phyloP scores from a whole-genome alignment of 2,113 vertebrate species.

The Zapornia atra region DNA sequence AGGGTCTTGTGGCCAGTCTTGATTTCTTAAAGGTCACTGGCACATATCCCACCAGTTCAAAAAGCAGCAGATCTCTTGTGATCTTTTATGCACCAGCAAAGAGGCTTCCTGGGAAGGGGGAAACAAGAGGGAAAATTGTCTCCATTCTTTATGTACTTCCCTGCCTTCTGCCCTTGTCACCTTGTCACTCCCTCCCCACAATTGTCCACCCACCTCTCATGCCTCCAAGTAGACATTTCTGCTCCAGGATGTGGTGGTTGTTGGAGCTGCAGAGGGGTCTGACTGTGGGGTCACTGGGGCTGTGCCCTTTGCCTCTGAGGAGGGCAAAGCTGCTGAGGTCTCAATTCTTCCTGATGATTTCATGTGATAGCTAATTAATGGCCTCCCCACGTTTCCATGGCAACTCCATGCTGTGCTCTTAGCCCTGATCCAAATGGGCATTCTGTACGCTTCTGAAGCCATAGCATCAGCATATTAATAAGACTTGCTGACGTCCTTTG shows the following conservation, averaged over 20 bases:
- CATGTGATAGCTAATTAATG: conserved; percentile 75
- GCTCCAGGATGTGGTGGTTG: background rate
- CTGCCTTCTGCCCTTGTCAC: background rate
- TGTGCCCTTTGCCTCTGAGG: conserved; percentile 33
- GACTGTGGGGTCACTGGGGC: background rate
- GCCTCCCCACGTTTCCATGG: conserved; percentile 68
- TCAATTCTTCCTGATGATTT: conserved; percentile 63
- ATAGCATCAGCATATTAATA: conserved; percentile 75
- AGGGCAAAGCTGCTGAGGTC: conserved; percentile 49
- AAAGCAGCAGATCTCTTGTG: background rate
- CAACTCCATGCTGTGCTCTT: conserved; percentile 69
- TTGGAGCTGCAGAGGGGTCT: background rate
- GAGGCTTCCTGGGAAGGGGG: background rate
- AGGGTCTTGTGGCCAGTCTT: background rate
- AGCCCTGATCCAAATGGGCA: conserved; percentile 72
- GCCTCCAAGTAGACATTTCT: background rate
- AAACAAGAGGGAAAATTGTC: background rate
- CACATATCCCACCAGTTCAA: background rate
- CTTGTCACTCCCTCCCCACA: background rate
- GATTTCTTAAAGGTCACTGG: background rate
- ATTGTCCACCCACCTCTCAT: background rate
- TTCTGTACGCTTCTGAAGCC: conserved; percentile 63
- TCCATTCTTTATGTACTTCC: background rate
- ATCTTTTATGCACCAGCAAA: background rate
- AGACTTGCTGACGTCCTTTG: conserved; percentile 47